Percentiles rank a stretch among this genome's conserved stretches.
Evolutionary conservation across 2,888 invertebrate species (phyloP).

Genomic region (Gortyna flavago): DNA sequence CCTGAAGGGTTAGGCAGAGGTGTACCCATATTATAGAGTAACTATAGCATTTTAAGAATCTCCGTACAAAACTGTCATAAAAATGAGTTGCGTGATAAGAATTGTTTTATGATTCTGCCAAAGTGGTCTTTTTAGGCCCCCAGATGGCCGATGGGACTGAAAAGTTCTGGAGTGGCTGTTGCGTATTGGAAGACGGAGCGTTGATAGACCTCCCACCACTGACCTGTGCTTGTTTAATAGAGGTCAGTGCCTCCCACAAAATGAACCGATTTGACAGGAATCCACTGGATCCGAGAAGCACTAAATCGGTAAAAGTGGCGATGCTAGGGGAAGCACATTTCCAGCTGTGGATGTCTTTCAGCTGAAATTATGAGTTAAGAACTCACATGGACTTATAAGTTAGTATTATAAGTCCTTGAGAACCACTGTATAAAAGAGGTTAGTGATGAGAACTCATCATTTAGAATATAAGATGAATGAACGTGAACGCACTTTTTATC

Average conservation of each 20-base stretch:
- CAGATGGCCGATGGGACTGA: not conserved
- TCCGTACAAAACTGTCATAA: no score
- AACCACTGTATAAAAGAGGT: no score
- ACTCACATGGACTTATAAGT: no score
- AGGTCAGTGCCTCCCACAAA: not conserved
- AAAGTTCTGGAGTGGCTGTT: not conserved
- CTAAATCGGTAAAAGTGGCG: not conserved
- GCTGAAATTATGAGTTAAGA: not conserved
- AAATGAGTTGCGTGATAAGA: no score
- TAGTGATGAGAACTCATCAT: not conserved
- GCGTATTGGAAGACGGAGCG: not conserved
- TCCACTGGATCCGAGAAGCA: not conserved
- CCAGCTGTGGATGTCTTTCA: not conserved
- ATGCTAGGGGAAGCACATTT: not conserved
- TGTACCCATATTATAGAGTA: no score
- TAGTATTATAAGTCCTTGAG: no score
- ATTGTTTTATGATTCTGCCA: no score
- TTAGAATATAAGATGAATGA: not conserved
- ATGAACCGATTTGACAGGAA: not conserved
- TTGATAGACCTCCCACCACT: not conserved
- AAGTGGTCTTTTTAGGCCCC: no score
- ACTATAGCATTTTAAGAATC: no score
- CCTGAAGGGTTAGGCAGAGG: no score
- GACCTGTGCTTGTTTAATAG: no score
- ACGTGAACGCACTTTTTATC: constrained; percentile 50